These are phyloP conservation scores for Ceratitis capitata DNA, from an alignment of 1,140 invertebrate genomes.

Conservation along the genomic window DNA sequence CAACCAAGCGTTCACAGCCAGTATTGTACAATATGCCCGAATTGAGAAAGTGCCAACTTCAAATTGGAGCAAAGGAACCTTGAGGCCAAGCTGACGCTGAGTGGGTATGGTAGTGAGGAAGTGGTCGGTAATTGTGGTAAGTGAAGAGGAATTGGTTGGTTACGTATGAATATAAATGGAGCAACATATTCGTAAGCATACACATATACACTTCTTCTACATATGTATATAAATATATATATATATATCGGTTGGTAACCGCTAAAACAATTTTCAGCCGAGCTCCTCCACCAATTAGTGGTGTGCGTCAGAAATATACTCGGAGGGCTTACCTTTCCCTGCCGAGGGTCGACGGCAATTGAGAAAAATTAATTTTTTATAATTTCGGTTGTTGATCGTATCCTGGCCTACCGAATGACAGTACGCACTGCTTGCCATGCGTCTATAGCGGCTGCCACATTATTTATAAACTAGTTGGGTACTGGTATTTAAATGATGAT, in stretches of 20 bases:
- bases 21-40: neutral
- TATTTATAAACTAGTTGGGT: too few relatives aligned
- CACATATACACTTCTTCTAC: neutral
- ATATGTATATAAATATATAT: neutral
- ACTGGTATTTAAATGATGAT: too few relatives aligned
- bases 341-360: too few relatives aligned
- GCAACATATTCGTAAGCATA: neutral
- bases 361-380: too few relatives aligned
- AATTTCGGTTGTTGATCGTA: too few relatives aligned
- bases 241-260: neutral
- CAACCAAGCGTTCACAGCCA: neutral
- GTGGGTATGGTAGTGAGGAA: neutral
- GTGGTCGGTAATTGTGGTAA: neutral
- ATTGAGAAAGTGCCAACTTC: neutral
- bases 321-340: too few relatives aligned
- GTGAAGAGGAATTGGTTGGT: neutral
- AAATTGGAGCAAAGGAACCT: conserved; percentile 19
- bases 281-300: too few relatives aligned
- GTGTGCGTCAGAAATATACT: too few relatives aligned
- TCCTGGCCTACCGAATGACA: too few relatives aligned
- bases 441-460: too few relatives aligned
- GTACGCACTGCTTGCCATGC: too few relatives aligned
- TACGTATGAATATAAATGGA: neutral
- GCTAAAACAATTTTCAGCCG: too few relatives aligned
- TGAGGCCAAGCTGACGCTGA: neutral